A percentile compares a stretch with the other conserved stretches of the same genome.
Conservation (phyloP, 2,888 invertebrate genomes). For the Andrena trimmerana region DNA sequence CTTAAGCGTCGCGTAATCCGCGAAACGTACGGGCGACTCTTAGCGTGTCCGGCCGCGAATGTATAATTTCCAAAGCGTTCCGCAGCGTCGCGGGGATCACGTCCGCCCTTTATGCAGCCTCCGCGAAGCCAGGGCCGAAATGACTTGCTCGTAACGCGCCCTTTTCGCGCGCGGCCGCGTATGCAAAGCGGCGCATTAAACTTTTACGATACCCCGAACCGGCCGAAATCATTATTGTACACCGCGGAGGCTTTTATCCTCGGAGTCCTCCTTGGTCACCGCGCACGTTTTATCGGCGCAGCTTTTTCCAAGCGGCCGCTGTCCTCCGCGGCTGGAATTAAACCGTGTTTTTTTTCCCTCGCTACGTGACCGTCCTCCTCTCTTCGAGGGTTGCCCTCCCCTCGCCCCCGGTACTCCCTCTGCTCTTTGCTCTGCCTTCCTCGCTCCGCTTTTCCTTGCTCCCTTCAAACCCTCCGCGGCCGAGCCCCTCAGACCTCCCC, state of each 20-base stretch:
- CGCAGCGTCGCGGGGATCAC: conserved; percentile 32
- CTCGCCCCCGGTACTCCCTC: conserved; percentile 68
- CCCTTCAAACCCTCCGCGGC: conserved; percentile 74
- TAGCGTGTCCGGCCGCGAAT: conserved; percentile 4
- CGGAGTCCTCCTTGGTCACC: conserved; percentile 8
- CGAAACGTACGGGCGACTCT: not conserved
- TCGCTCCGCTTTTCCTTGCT: not conserved
- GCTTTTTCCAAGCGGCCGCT: conserved; percentile 17
- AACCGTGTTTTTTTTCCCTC: conserved; percentile 57
- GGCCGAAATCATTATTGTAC: conserved; percentile 49
- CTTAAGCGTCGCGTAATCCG: not conserved
- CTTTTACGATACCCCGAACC: conserved; percentile 45
- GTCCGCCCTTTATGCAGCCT: conserved; percentile 35
- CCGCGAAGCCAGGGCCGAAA: conserved; percentile 5
- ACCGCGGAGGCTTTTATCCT: conserved; percentile 17
- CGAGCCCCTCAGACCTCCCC: conserved; percentile 71
- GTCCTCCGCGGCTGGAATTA: conserved; percentile 42
- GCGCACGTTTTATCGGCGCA: conserved; percentile 20
- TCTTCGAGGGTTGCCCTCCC: conserved; percentile 73
- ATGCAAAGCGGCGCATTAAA: conserved; percentile 49
- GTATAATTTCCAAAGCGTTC: conserved; percentile 21
- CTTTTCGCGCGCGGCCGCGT: conserved; percentile 48
- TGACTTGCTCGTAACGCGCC: conserved; percentile 27
- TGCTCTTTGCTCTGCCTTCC: conserved; percentile 68
- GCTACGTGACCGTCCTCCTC: conserved; percentile 80